Evolutionary conservation across 2,113 vertebrate species (phyloP).

Genomic region (Barbus barbus): DNA sequence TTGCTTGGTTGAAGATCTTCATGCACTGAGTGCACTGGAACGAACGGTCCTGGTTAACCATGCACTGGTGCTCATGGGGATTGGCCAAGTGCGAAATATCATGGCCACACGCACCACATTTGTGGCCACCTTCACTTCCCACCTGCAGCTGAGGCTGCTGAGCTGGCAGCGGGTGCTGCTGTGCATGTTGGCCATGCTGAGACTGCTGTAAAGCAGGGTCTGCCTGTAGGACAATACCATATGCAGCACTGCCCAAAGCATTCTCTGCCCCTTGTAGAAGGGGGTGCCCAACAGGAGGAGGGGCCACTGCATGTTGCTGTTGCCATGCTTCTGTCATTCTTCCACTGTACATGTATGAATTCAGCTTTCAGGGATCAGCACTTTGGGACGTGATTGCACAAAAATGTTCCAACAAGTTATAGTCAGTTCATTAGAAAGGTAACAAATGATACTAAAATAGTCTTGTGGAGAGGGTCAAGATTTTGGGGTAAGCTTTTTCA

Average conservation of each 20-base stretch:
- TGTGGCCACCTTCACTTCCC: slow-evolving; percentile 84
- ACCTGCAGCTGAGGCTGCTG: slow-evolving; percentile 77
- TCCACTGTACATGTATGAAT: slow-evolving; percentile 64
- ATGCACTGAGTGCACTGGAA: slow-evolving; percentile 98
- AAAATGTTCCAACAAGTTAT: slow-evolving; percentile 30
- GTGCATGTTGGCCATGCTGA: slow-evolving; percentile 74
- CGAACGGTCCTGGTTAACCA: slow-evolving; percentile 88
- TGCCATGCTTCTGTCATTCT: slow-evolving; percentile 83
- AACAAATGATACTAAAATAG: neutral
- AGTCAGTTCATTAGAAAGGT: slow-evolving; percentile 31
- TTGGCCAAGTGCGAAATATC: slow-evolving; percentile 90
- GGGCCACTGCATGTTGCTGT: slow-evolving; percentile 79
- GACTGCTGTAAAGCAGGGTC: slow-evolving; percentile 83
- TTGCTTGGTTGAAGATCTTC: slow-evolving; percentile 97
- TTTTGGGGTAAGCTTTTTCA: neutral
- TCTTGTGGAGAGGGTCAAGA: neutral
- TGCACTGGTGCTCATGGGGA: slow-evolving; percentile 94
- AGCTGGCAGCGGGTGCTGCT: slow-evolving; percentile 76
- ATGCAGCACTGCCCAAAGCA: slow-evolving; percentile 88
- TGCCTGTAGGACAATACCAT: slow-evolving; percentile 89
- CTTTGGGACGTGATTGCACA: slow-evolving; percentile 28
- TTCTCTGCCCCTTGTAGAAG: slow-evolving; percentile 84
- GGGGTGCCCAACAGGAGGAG: slow-evolving; percentile 86
- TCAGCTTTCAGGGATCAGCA: slow-evolving; percentile 47
- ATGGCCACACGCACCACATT: slow-evolving; percentile 90